Conservation (phyloP, 2,113 vertebrate species). For the Corythaeola cristata region DNA sequence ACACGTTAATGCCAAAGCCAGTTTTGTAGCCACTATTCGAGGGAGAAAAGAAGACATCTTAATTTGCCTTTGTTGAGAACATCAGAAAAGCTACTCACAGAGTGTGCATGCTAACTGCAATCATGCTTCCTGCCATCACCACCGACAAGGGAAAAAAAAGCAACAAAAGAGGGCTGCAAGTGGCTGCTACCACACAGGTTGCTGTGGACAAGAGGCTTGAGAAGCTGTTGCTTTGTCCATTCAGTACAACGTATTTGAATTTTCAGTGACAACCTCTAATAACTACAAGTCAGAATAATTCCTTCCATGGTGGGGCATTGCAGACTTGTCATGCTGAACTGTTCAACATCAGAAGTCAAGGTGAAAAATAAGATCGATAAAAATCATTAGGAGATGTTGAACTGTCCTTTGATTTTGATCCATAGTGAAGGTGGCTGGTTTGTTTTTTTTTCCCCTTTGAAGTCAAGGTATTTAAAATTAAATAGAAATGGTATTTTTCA, state of each 20-base stretch:
- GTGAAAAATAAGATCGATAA: not conserved
- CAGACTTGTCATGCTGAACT: not conserved
- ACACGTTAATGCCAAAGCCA: not conserved
- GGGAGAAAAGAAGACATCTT: not conserved
- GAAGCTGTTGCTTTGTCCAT: not conserved
- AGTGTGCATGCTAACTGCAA: not conserved
- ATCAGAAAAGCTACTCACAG: not conserved
- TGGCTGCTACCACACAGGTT: not conserved
- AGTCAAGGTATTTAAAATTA: not conserved
- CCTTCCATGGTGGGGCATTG: not conserved
- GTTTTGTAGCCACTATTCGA: not conserved
- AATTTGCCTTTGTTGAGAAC: slow-evolving; percentile 21
- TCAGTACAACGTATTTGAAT: not conserved
- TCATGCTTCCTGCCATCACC: not conserved
- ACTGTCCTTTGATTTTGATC: not conserved
- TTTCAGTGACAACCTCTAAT: not conserved
- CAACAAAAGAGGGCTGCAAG: not conserved
- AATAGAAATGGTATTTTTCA: not conserved
- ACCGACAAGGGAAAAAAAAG: not conserved
- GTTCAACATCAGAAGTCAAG: not conserved
- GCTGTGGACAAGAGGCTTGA: not conserved
- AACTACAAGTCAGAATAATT: not conserved
- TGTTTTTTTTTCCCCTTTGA: not conserved
- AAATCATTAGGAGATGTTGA: not conserved
- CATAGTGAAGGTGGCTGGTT: not conserved